phyloP scores from a whole-genome alignment of 64 coral and sea anemone genomes.

The Hydrozoanthus tunicans region DNA sequence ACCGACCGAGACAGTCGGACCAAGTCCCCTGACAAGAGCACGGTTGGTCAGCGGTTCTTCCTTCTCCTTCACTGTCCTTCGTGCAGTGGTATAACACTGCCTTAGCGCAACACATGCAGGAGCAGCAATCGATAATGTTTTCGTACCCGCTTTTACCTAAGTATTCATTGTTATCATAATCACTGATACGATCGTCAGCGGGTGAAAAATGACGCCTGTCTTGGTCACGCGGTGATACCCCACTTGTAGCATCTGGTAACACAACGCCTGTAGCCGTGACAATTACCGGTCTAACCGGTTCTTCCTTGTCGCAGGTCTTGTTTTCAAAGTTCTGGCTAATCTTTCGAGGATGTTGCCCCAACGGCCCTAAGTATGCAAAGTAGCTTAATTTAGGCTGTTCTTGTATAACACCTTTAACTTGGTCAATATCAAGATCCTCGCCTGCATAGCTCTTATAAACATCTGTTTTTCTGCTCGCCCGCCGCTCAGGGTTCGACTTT shows the following conservation, averaged over 20 bases:
- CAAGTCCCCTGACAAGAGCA: conserved; percentile 76
- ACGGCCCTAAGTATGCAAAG: conserved; percentile 30
- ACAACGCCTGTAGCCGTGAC: conserved; percentile 40
- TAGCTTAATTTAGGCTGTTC: conserved; percentile 29
- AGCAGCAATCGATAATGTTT: conserved; percentile 76
- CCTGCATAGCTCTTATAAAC: neutral
- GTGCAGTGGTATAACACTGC: conserved; percentile 87
- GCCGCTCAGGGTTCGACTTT: conserved; percentile 33
- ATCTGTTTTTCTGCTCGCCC: neutral
- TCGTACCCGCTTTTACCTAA: conserved; percentile 36
- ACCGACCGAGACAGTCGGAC: conserved; percentile 63
- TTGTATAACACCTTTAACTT: neutral
- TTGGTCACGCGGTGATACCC: neutral
- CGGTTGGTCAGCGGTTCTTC: conserved; percentile 53
- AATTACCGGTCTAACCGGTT: conserved; percentile 37
- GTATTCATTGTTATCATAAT: neutral
- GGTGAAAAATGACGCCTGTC: neutral
- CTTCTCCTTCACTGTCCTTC: conserved; percentile 69
- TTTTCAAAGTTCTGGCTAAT: neutral
- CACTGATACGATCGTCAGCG: neutral
- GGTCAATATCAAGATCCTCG: neutral
- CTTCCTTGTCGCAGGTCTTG: neutral
- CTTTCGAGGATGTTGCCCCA: conserved; percentile 1
- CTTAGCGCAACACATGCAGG: conserved; percentile 88
- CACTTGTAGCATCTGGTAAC: conserved; percentile 28